Base-by-base conservation (phyloP, 2,888 invertebrate species). In the Tiphia femorata region DNA sequence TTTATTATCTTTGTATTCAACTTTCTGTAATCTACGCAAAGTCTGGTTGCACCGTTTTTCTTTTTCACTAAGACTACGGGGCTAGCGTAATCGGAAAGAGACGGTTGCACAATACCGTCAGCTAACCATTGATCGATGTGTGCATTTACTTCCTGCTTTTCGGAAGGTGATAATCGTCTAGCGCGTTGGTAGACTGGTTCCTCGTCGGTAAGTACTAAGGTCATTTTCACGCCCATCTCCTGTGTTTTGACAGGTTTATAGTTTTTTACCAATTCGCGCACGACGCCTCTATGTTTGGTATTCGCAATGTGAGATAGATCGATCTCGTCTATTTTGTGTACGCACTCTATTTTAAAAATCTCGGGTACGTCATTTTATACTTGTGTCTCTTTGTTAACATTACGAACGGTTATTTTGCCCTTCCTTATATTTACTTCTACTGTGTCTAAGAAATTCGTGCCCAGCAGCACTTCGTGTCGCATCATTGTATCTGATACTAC, bases 131-230 rank as follows among this genome's bases (percentile, higher is more conserved):
- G 7, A 1, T 23, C 7, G 23, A 50, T 10, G 6, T 33, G 50
- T 17, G 10, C 23, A n/a, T 42, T 21, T 6, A 50, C 35, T 25
- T 41, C n/a, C 6, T 35, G 35, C 7, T 14, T 37, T 37, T 37
- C 35, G 1, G 17, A 16, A 12, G 35, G 35, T 7, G 35, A 14
- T 16, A 37, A 37, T 2, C 47, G n/a, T 27, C 35, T 35, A 8
- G 35, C 33, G 0, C 23, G 30, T 10, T 38, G 41, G 16, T 27
- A 48, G 1, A 48, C 35, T 5, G 44, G 51, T 8, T 43, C 29
- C 3, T 57, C 52, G 8, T 57, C 49, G 19, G 21, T 57, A 0
- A 56, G 10, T 7, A 60, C 25, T 3, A 60, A n/a, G 3, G 23
- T 48, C 49, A 60, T 56, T 25, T 19, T 37, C 1, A 51, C 6